These are phyloP conservation scores for Protomyctophum bolini DNA, from an alignment of 2,113 vertebrate species.

Conservation along the genomic window DNA sequence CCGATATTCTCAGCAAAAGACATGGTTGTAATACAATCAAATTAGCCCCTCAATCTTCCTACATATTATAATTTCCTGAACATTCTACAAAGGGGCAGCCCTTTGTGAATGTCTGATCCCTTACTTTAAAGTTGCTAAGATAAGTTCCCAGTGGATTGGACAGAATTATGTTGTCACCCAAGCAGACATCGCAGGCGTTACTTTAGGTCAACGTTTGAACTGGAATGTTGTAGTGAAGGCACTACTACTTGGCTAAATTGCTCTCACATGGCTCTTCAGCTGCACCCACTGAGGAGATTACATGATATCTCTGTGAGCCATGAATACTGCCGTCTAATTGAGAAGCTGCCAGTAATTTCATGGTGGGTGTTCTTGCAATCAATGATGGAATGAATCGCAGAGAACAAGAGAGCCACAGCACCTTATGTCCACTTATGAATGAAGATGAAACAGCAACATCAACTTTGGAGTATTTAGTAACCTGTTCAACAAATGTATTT, in stretches of 20 bases:
- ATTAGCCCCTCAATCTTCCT: not conserved
- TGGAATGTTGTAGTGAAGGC: not conserved
- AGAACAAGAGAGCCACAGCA: not conserved
- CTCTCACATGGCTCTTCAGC: slow-evolving; percentile 35
- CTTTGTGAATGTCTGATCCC: slow-evolving; percentile 39
- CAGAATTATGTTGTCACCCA: not conserved
- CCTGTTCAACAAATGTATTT: no score
- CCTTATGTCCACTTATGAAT: no score
- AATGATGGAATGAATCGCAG: not conserved
- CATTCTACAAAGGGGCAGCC: slow-evolving; percentile 10
- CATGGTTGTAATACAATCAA: no score
- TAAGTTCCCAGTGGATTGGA: slow-evolving; percentile 12
- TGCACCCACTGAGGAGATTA: slow-evolving; percentile 17
- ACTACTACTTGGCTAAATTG: slow-evolving; percentile 13
- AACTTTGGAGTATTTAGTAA: no score
- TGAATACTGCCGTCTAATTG: slow-evolving; percentile 29
- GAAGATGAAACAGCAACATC: no score
- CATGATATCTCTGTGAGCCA: slow-evolving; percentile 38
- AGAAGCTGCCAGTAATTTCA: slow-evolving; percentile 21
- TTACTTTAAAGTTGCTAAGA: slow-evolving; percentile 34
- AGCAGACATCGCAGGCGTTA: not conserved
- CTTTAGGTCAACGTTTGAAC: not conserved
- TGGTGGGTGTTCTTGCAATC: not conserved
- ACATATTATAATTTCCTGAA: slow-evolving; percentile 39
- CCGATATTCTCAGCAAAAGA: no score